phyloP scores from a whole-genome alignment of 2,113 vertebrate genomes.

The Pogona vitticeps region DNA sequence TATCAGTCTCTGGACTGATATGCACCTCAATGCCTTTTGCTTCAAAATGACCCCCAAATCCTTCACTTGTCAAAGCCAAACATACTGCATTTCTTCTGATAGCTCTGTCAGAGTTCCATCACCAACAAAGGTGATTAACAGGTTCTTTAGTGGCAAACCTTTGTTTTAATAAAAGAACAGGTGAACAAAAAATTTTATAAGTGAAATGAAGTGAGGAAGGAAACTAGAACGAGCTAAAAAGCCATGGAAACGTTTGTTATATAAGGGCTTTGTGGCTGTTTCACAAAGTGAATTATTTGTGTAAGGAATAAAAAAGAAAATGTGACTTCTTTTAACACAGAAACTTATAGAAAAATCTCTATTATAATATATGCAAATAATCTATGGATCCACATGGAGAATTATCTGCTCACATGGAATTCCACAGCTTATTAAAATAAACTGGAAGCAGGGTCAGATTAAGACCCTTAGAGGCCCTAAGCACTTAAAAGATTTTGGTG shows the following conservation, averaged over 20 bases:
- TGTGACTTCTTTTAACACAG: neutral
- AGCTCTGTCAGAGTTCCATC: neutral
- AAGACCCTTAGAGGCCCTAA: too few species aligned
- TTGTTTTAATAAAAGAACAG: neutral
- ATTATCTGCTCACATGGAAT: too few species aligned
- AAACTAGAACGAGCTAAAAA: neutral
- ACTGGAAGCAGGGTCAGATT: too few species aligned
- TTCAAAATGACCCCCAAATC: neutral
- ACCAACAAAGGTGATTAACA: rapidly evolving
- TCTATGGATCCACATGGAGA: too few species aligned
- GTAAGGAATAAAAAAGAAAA: neutral
- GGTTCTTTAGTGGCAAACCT: neutral
- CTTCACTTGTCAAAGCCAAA: neutral
- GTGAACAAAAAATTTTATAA: neutral
- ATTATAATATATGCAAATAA: neutral
- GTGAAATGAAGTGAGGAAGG: neutral
- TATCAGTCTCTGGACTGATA: neutral
- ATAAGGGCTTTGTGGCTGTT: slow-evolving; percentile 18
- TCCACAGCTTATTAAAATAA: too few species aligned
- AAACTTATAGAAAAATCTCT: neutral
- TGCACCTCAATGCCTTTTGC: neutral
- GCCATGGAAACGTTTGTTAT: slow-evolving; percentile 41
- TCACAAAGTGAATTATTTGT: slow-evolving; percentile 28
- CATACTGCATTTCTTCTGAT: neutral
- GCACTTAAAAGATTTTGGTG: too few species aligned